Conservation (phyloP, 2,888 invertebrate genomes). For the Pammene aurita region DNA sequence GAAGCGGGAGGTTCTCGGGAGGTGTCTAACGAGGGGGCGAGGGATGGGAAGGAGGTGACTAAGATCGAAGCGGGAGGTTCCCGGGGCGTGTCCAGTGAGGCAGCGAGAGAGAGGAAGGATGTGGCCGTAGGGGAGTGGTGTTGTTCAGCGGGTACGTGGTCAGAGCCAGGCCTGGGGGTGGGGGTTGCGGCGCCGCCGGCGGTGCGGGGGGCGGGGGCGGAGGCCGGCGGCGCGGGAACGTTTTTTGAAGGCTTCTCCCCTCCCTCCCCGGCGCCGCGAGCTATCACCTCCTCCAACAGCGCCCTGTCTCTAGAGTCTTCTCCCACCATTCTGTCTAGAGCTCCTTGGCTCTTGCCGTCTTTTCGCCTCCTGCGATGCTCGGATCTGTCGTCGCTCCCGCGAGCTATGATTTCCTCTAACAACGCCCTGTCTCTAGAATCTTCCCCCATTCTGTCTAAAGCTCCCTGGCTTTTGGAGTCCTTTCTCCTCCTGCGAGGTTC, state of each 20-base stretch:
- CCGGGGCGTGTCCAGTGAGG: no score
- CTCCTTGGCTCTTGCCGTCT: slow-evolving; percentile 46
- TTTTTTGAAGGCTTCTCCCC: slow-evolving; percentile 84
- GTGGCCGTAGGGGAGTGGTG: no score
- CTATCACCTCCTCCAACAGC: slow-evolving; percentile 86
- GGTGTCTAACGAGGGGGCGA: slow-evolving; percentile 52
- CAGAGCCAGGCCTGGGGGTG: slow-evolving; percentile 74
- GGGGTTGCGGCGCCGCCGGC: slow-evolving; percentile 73
- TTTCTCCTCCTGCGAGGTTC: slow-evolving; percentile 43
- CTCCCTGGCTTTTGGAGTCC: slow-evolving; percentile 45
- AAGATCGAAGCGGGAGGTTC: no score
- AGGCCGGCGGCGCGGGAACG: slow-evolving; percentile 89
- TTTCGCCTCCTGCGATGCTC: slow-evolving; percentile 43
- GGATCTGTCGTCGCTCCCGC: slow-evolving; percentile 72
- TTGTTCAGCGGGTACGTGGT: slow-evolving; percentile 40
- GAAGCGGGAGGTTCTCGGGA: slow-evolving; percentile 65
- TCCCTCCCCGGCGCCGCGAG: slow-evolving; percentile 73
- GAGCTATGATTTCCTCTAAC: slow-evolving; percentile 87
- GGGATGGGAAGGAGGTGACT: slow-evolving; percentile 19
- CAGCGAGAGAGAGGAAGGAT: no score
- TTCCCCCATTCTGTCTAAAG: slow-evolving; percentile 59
- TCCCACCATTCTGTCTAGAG: slow-evolving; percentile 60
- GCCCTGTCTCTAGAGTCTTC: slow-evolving; percentile 63
- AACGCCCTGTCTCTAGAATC: slow-evolving; percentile 63
- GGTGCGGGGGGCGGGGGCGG: slow-evolving; percentile 81